Evolutionary conservation across 2,797 vertebrate species (phyloP), one percentile per base, ranked within the genome.

Genomic region (Harpagifer antarcticus): DNA sequence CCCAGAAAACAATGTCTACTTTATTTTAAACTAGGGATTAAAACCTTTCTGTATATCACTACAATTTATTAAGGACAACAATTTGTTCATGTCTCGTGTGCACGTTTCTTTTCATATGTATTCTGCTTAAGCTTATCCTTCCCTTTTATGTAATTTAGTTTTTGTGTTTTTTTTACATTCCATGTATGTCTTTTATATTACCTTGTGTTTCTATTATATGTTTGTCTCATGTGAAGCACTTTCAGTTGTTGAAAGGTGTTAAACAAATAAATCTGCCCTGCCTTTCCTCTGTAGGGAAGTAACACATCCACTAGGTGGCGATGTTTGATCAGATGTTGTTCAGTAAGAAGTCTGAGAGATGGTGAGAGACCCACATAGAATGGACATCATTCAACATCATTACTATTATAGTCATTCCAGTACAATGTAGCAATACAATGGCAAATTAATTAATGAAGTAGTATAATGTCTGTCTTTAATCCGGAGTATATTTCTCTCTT

Each of bases 271-370:
- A 15, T 31, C n/a, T 16, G 31, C 12, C 20, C 44, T 44, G 3
- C 6, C 33, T 56, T 37, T 2, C 6, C 5, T 19, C 23, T 75
- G 72, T n/a, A 64, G 27, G 3, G 9, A 74, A 9, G 14, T 33
- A 0, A 72, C 5, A 31, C 0, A 12, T 31, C 83, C 88, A 78
- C 77, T 54, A 78, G 88, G 15, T 74, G 90, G 84, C 70, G 54
- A 2, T 78, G 47, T 79, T 65, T 58, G 43, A 54, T 37, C 33
- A 37, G 8, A 37, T 37, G 33, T 55, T 2, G 4, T 61, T 9
- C 52, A 78, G 66, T 13, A 10, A 27, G 3, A 1, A 31, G 33
- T 27, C 3, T 15, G 10, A 4, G 19, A 52, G 13, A 6, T 27
- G 12, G 9, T 60, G 9, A 33, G 19, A 31, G 37, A n/a, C 40